Evolutionary conservation across 23 tunicate species (phyloP).

Genomic region (Trididemnum miniatum): DNA sequence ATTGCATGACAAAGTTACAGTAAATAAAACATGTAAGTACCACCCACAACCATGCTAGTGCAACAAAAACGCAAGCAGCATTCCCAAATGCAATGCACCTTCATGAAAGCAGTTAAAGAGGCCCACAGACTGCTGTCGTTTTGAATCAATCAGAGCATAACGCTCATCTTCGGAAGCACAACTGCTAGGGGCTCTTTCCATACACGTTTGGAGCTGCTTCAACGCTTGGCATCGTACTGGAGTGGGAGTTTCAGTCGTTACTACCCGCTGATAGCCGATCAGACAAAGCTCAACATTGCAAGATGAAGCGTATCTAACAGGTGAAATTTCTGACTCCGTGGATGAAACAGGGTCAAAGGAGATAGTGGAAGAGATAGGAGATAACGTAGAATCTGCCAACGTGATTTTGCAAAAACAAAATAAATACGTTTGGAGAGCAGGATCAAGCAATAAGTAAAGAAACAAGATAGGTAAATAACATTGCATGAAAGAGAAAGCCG

Average conservation of each 20-base stretch:
- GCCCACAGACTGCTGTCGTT: background rate
- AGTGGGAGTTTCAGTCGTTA: background rate
- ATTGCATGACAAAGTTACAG: no score
- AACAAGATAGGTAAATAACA: no score
- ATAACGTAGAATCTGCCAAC: background rate
- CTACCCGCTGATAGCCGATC: slow-evolving; percentile 2
- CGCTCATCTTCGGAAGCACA: slow-evolving; percentile 17
- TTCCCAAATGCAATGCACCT: slow-evolving; percentile 13
- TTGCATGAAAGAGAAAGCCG: no score
- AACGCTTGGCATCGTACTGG: slow-evolving; percentile 11
- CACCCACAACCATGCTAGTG: no score
- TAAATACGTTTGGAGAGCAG: no score
- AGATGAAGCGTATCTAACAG: background rate
- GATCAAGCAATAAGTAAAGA: no score
- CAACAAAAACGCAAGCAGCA: no score
- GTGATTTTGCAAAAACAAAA: no score
- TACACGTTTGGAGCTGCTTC: background rate
- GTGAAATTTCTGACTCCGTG: background rate
- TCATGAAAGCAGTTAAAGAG: background rate
- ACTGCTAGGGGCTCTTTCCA: background rate
- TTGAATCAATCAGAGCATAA: slow-evolving; percentile 6
- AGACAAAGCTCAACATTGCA: slow-evolving; percentile 25
- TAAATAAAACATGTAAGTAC: no score
- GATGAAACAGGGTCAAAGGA: background rate
- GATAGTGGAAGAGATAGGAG: slow-evolving; percentile 2